phyloP scores from a whole-genome alignment of 1,140 invertebrate species.

The Paralvinella palmiformis region DNA sequence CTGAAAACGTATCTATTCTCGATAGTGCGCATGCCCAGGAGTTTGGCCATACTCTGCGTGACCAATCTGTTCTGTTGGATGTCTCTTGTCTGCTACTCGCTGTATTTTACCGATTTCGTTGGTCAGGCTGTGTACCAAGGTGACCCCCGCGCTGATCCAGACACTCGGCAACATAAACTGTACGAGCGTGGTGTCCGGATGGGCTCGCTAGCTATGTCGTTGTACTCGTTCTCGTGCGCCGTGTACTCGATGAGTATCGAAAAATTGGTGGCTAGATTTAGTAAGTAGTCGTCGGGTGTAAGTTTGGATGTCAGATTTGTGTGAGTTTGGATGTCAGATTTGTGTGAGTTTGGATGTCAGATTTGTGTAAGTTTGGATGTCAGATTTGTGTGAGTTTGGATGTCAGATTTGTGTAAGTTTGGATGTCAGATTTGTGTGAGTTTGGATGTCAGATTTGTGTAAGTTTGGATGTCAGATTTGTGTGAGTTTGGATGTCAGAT shows the following conservation, averaged over 20 bases:
- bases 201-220: conserved; percentile 92
- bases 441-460: too few species aligned
- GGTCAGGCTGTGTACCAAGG: conserved; percentile 83
- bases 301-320: too few species aligned
- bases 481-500: too few species aligned
- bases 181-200: conserved; percentile 90
- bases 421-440: too few species aligned
- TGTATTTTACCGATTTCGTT: conserved; percentile 96
- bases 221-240: conserved; percentile 91
- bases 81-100: conserved; percentile 91
- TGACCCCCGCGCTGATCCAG: conserved; percentile 60
- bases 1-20: conserved; percentile 73
- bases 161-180: conserved; percentile 55
- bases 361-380: too few species aligned
- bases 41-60: conserved; percentile 77
- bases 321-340: neutral
- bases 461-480: too few species aligned
- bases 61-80: conserved; percentile 97
- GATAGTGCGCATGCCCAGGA: conserved; percentile 81
- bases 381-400: too few species aligned
- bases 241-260: conserved; percentile 87
- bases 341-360: too few species aligned
- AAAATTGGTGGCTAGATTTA: conserved; percentile 73
- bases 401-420: too few species aligned
- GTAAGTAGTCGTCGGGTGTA: conserved; percentile 52